Evolutionary conservation across 2,888 invertebrate species (phyloP).

Genomic region (Chrysina gloriosa): DNA sequence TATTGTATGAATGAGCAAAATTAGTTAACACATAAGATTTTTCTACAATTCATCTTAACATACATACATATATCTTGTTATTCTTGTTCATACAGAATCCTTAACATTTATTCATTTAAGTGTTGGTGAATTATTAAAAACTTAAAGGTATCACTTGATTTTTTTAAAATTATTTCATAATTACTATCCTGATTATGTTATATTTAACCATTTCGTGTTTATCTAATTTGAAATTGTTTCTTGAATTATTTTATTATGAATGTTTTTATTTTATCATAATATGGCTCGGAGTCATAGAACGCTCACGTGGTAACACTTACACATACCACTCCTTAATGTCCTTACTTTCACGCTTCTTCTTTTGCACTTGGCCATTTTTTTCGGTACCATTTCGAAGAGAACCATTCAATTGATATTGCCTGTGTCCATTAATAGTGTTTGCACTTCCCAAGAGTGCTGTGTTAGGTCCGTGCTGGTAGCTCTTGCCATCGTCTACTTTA

Average conservation of each 20-base stretch:
- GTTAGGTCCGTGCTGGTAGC: slow-evolving; percentile 82
- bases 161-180: slow-evolving; percentile 6
- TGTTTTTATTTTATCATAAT: slow-evolving; percentile 14
- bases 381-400: slow-evolving; percentile 67
- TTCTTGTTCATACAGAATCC: slow-evolving; percentile 14
- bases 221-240: neutral
- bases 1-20: slow-evolving; percentile 25
- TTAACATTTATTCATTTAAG: slow-evolving; percentile 10
- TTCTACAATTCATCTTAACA: slow-evolving; percentile 2
- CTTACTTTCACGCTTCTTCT: slow-evolving; percentile 82
- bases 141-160: slow-evolving; percentile 25
- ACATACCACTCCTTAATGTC: slow-evolving; percentile 98
- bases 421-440: slow-evolving; percentile 64
- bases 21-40: slow-evolving; percentile 25
- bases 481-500: slow-evolving; percentile 89
- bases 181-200: neutral
- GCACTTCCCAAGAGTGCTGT: slow-evolving; percentile 79
- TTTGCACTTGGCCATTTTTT: slow-evolving; percentile 60
- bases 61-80: slow-evolving; percentile 10
- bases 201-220: neutral
- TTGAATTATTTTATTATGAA: neutral
- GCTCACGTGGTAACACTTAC: slow-evolving; percentile 63
- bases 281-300: slow-evolving; percentile 60
- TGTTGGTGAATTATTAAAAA: slow-evolving; percentile 24
- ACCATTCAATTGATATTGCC: slow-evolving; percentile 66